Percentiles rank a stretch among this genome's conserved stretches.
phyloP scores from a whole-genome alignment of 2,797 vertebrate genomes.

The Parauchenoglanis ngamensis region DNA sequence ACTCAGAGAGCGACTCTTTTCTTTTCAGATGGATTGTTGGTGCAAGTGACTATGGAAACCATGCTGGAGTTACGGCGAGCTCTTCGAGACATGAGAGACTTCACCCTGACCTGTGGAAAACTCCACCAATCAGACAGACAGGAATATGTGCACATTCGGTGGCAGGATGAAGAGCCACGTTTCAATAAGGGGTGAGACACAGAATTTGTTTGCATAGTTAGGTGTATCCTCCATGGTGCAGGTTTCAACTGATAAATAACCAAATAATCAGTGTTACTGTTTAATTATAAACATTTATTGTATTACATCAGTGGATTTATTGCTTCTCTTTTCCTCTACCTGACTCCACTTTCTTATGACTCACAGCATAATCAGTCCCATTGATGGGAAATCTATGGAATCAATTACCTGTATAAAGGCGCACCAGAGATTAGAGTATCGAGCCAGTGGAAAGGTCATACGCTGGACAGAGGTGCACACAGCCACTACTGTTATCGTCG shows the following conservation, averaged over 20 bases:
- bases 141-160: constrained; percentile 93
- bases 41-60: constrained; percentile 96
- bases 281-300: constrained; percentile 18
- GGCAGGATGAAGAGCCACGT: constrained; percentile 92
- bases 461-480: constrained; percentile 92
- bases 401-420: constrained; percentile 92
- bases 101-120: constrained; percentile 90
- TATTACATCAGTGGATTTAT: constrained; percentile 7
- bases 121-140: constrained; percentile 89
- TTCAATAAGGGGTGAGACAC: constrained; percentile 90
- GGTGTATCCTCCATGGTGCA: not conserved
- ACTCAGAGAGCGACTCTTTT: constrained; percentile 29
- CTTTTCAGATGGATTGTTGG: constrained; percentile 92
- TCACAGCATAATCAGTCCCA: constrained; percentile 88
- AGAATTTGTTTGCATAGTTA: not conserved
- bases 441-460: constrained; percentile 96
- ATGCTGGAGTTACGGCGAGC: constrained; percentile 92
- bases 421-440: constrained; percentile 96
- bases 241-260: constrained; percentile 21
- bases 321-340: not conserved
- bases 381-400: constrained; percentile 97
- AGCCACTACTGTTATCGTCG: not conserved
- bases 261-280: not conserved
- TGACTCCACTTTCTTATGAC: constrained; percentile 17
- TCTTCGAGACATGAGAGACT: constrained; percentile 96